Evolutionary conservation across 2,888 invertebrate species (phyloP).

Genomic region (Chromoteleia sp.): DNA sequence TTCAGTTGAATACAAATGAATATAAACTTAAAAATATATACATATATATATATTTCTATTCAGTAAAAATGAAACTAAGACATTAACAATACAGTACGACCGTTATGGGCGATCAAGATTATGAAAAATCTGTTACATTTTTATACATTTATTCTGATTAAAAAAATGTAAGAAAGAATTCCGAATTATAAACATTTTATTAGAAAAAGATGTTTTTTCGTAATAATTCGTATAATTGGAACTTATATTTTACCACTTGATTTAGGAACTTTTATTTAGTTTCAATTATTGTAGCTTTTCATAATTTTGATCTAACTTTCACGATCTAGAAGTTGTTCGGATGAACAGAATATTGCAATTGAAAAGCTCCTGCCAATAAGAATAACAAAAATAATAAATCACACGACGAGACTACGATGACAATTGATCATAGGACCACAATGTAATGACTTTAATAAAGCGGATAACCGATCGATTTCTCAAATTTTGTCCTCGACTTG

Average conservation of each 20-base stretch:
- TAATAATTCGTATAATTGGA: too few relatives aligned
- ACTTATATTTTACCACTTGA: too few relatives aligned
- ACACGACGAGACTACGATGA: slow-evolving; percentile 72
- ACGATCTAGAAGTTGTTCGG: slow-evolving; percentile 12
- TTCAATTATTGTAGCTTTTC: slow-evolving; percentile 4
- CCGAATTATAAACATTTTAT: too few relatives aligned
- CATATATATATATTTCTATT: slow-evolving; percentile 11
- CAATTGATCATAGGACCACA: slow-evolving; percentile 66
- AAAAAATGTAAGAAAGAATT: too few relatives aligned
- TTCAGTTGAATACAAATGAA: not conserved
- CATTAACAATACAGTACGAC: not conserved
- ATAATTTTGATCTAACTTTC: not conserved
- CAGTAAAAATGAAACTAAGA: not conserved
- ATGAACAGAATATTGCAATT: slow-evolving; percentile 31
- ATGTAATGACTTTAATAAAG: slow-evolving; percentile 49
- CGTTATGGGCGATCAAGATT: not conserved
- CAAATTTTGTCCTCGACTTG: slow-evolving; percentile 16
- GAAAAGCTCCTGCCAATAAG: slow-evolving; percentile 71
- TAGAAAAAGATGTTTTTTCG: too few relatives aligned
- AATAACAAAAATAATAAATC: slow-evolving; percentile 45
- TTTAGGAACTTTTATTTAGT: not conserved
- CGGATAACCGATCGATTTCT: slow-evolving; percentile 29
- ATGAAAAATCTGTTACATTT: not conserved
- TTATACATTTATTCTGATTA: too few relatives aligned
- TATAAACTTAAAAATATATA: not conserved